Evolutionary conservation across 1,140 invertebrate species (phyloP), one percentile per base, ranked within the genome.

Genomic region (Diachasmimorpha longicaudata): DNA sequence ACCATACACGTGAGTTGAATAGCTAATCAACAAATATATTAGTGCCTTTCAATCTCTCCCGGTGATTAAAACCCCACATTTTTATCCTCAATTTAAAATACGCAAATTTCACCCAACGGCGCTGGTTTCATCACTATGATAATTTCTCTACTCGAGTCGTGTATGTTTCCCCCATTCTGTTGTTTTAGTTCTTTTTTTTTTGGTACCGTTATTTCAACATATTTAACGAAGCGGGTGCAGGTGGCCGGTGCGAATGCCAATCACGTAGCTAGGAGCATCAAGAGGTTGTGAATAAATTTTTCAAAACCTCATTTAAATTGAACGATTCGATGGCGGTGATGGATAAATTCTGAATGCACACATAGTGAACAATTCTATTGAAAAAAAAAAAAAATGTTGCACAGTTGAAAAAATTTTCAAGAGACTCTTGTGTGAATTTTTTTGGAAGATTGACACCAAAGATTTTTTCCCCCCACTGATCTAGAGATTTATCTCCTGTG

Each of bases 1-100:
- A 76, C 92, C 93, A 66, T 94, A 93, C 87, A 90, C 89, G 88
- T 90, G 81, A 88, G 89, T 87, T 74, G 78, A 55, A 73, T 74
- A 19, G 4, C 58, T 31, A 63, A 63, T 63, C 58, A 55, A 19
- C 36, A 66, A 46, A 52, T 58, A 58, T 16, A 68, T 67, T 66
- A 31, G 37, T 25, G 46, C 23, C 55, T 66, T 25, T 74, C 23
- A 48, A 44, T 74, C 58, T 25, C 19, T 23, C 14, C 19, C 52
- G 21, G 19, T 58, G 21, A 63, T 63, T 63, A 63, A 63, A 63
- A 63, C 23, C 42, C 42, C 14, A 69, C 37, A 71, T n/a, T 63
- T 48, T 25, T 68, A 16, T 76, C 58, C 39, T 46, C 42, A 63
- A 42, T 36, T 37, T 52, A 69, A 25, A 23, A 71, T 48, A 25